Conservation (phyloP, 2,888 invertebrate genomes). For the Lymantria monacha region DNA sequence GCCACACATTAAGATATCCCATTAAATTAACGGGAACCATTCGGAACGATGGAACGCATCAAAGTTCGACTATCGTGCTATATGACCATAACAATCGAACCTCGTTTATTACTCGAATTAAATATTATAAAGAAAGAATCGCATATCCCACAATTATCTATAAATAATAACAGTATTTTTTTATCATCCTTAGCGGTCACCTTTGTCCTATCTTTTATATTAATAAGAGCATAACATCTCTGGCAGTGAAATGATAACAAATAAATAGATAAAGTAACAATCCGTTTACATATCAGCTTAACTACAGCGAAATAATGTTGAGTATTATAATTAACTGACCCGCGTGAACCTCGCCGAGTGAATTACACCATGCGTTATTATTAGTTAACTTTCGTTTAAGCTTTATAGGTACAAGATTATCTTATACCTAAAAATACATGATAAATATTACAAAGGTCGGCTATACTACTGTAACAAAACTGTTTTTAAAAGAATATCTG, state of each 20-base stretch:
- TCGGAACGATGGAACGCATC: constrained; percentile 42
- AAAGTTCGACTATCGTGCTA: constrained; percentile 56
- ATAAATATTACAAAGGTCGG: no score
- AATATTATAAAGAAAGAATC: constrained; percentile 52
- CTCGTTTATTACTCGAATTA: constrained; percentile 57
- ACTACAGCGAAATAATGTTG: constrained; percentile 46
- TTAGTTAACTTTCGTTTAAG: constrained; percentile 11
- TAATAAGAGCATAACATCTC: constrained; percentile 23
- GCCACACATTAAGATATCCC: constrained; percentile 64
- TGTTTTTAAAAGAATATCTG: no score
- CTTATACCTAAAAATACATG: no score
- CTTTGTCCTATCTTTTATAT: constrained; percentile 24
- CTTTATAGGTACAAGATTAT: no score
- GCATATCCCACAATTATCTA: constrained; percentile 39
- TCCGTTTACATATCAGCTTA: constrained; percentile 44
- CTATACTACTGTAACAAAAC: no score
- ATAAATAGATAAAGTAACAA: constrained; percentile 44
- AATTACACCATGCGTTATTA: constrained; percentile 17
- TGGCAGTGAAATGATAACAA: constrained; percentile 37
- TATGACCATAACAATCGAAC: constrained; percentile 59
- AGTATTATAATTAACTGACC: constrained; percentile 58
- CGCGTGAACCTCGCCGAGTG: constrained; percentile 38
- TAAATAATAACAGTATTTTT: constrained; percentile 29
- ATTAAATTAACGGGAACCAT: constrained; percentile 66
- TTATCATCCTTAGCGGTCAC: constrained; percentile 28